Base-by-base conservation (phyloP, 2,113 vertebrate species). In the Arizona elegans region DNA sequence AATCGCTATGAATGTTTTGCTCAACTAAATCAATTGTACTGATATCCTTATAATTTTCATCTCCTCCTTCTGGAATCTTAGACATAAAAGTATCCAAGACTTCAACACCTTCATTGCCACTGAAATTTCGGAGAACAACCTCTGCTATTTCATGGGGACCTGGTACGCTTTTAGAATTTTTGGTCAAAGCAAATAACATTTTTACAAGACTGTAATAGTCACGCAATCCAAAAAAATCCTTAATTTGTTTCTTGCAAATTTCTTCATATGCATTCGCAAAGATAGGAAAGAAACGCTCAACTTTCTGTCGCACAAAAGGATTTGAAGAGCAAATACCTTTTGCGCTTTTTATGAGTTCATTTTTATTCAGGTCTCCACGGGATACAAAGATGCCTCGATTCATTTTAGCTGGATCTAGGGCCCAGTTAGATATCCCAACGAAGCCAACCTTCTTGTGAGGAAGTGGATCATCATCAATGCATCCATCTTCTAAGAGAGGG, bases 131-230 rank as follows among this genome's bases (percentile, higher is more conserved):
- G 8, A 99, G 97, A 52, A 99, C 97, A 26, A 98, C 98, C 29
- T 98, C 97, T 0, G 98, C 97, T 0, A 98, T 95, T 85, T 98
- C 98, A 6, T 93, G 96, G 13, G 96, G 89, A 0, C 96, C 98
- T 0, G 98, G 98, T 5, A 97, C 96, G 0, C 17, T 94, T 24
- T 96, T 92, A 38, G 97, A 97, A 8, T 94, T 95, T 86, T 98
- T 99, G 0, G 98, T 97, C 0, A 97, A 92, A 15, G 98, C 97
- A 94, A 99, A 99, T 87, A 99, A 96, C 99, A 99, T 99, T 95
- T 99, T 99, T 93, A 99, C 98, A 96, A 99, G 98, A 96, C 99
- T 99, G 95, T 99, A 99, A 94, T 99, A 99, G 97, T 99, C 99
- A 24, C 99, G 98, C 0, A 99, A 96, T 5, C 99, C 99, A 92